Evolutionary conservation across 2,888 invertebrate genomes (phyloP).

Genomic region (Trimorus sp.): DNA sequence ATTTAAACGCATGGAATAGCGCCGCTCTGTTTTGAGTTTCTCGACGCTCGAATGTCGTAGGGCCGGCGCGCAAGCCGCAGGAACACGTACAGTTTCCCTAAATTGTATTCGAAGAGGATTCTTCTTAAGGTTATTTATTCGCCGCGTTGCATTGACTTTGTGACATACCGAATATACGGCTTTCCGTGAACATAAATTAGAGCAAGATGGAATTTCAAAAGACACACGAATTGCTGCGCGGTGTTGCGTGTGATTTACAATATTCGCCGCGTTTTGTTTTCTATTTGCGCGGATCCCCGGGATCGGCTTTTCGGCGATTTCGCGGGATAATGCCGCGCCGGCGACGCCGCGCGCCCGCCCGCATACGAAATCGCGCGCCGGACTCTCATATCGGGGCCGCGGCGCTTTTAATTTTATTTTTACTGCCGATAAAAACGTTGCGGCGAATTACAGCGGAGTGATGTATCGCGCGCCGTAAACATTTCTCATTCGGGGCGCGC

Average conservation of each 20-base stretch:
- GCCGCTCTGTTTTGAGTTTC: conserved; percentile 66
- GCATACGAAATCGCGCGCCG: background rate
- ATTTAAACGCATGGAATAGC: conserved; percentile 74
- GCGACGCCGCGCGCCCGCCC: background rate
- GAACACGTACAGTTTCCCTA: conserved; percentile 62
- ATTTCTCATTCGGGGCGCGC: background rate
- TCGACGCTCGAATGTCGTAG: conserved; percentile 51
- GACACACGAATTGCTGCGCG: conserved; percentile 39
- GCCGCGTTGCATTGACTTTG: conserved; percentile 57
- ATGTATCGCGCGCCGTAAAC: background rate
- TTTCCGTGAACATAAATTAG: conserved; percentile 56
- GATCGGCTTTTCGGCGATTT: conserved; percentile 18
- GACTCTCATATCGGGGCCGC: conserved; percentile 2
- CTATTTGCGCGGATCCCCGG: conserved; percentile 34
- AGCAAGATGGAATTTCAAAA: conserved; percentile 55
- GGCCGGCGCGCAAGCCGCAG: conserved; percentile 68
- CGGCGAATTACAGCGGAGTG: background rate
- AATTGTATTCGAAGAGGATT: conserved; percentile 61
- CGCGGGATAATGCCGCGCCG: background rate
- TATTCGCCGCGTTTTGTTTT: conserved; percentile 47
- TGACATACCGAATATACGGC: conserved; percentile 59
- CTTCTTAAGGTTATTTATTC: conserved; percentile 63
- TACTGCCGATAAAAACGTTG: conserved; percentile 12
- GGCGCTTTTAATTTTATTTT: conserved; percentile 22
- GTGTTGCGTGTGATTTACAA: conserved; percentile 49